Evolutionary conservation across 2,113 vertebrate species (phyloP).

Genomic region (Pongo pygmaeus): DNA sequence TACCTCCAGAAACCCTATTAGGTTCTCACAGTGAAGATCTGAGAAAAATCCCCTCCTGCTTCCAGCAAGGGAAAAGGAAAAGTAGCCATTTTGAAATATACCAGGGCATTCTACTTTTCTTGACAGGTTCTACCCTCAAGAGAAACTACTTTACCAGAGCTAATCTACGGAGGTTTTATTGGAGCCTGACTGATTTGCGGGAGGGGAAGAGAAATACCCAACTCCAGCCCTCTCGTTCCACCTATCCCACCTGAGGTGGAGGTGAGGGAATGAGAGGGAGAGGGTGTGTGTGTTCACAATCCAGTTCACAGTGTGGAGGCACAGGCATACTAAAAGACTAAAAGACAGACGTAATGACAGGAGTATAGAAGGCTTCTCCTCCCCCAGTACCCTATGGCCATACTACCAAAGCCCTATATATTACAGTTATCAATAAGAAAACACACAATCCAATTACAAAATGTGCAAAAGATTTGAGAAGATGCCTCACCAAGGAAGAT

Average conservation of each 20-base stretch:
- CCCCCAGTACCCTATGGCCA: too few species aligned
- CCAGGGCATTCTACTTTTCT: neutral
- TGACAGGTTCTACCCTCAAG: neutral
- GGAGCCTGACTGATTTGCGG: neutral
- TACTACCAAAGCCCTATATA: neutral
- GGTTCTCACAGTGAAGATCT: neutral
- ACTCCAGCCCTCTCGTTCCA: neutral
- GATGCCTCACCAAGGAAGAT: neutral
- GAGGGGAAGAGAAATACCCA: neutral
- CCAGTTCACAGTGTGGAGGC: neutral
- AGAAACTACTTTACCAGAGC: neutral
- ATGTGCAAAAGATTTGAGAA: neutral
- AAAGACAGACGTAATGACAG: neutral
- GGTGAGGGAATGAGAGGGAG: neutral
- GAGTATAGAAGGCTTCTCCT: too few species aligned
- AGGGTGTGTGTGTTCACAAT: neutral
- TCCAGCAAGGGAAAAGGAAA: neutral
- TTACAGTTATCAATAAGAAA: neutral
- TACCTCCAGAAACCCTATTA: neutral
- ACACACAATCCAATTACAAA: neutral
- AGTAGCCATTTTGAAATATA: neutral
- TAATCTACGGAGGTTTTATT: neutral
- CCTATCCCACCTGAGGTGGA: neutral
- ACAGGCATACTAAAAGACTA: neutral
- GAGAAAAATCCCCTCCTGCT: neutral